Base-by-base conservation (phyloP, 1,140 invertebrate genomes). In the Listronotus bonariensis region DNA sequence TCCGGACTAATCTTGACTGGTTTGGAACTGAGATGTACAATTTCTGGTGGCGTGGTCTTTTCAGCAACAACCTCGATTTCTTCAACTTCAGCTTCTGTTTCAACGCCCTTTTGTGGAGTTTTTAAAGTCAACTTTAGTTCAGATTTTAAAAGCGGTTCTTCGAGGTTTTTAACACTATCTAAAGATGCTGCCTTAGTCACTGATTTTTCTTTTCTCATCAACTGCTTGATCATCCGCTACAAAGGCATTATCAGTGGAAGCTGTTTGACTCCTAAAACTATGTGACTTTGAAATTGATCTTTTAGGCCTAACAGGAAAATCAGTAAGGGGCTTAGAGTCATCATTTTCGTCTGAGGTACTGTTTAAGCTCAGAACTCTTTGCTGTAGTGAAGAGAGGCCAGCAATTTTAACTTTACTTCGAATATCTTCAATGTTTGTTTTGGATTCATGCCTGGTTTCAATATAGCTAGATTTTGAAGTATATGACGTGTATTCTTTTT, bases 281-380 rank as follows among this genome's bases (percentile, higher is more conserved):
- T 87, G 84, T 6, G 86, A 87, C 73, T 88, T 88, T 15, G 85
- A 81, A 38, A 88, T 82, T 17, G 82, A 81, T 87, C 87, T 34
- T 83, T 87, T 82, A 18, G 82, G 82, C 71, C 82, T 84, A 56
- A 80, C 73, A 12, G 76, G 74, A 68, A 80, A 80, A 78, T 78
- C 81, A 68, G 68, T 74, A 14, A 81, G 61, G 67, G 76, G 60
- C 73, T 78, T 74, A 72, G 79, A 72, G 55, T 77, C 48, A 75
- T 81, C 53, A 76, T 73, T 68, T 77, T 81, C 70, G 14, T 69
- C 68, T 17, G 66, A 65, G 10, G 67, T 67, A 46, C 68, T 68
- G 31, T 73, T 68, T 9, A 72, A 41, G 6, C 60, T 69, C 42
- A 76, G 26, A 17, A 75, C 73, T 14, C 72, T 54, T 62, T 84